Evolutionary conservation across 2,797 vertebrate species (phyloP).

Genomic region (Bucorvus abyssinicus): DNA sequence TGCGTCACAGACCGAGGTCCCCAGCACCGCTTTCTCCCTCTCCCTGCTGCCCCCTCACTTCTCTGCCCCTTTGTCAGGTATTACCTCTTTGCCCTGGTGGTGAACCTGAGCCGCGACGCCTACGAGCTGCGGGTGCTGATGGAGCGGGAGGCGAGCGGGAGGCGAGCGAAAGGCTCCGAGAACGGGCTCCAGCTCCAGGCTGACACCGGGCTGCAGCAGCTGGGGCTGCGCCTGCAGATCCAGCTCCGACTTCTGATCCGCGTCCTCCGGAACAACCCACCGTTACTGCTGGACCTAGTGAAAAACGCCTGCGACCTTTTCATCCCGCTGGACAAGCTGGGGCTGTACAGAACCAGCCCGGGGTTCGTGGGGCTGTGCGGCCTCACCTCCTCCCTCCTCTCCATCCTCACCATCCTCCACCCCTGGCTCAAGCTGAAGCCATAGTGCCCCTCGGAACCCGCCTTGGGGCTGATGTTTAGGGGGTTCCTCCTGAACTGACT

Average conservation of each 20-base stretch:
- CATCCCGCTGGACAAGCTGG: conserved; percentile 86
- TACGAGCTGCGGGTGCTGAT: conserved; percentile 86
- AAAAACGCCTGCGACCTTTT: conserved; percentile 86
- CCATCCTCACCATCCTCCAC: conserved; percentile 84
- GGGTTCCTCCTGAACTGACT: too few species aligned
- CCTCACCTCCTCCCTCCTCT: conserved; percentile 87
- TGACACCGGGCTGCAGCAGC: not conserved
- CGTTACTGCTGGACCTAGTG: conserved; percentile 86
- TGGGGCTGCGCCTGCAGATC: conserved; percentile 55
- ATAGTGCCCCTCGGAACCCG: conserved; percentile 41
- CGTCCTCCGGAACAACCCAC: conserved; percentile 85
- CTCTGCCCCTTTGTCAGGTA: conserved; percentile 76
- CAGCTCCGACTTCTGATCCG: conserved; percentile 75
- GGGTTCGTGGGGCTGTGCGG: conserved; percentile 89
- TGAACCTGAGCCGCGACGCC: conserved; percentile 87
- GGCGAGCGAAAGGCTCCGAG: not conserved
- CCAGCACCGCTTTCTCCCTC: not conserved
- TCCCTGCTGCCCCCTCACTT: not conserved
- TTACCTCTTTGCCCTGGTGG: conserved; percentile 89
- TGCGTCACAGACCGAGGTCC: too few species aligned
- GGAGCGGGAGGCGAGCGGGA: conserved; percentile 76
- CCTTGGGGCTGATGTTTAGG: not conserved
- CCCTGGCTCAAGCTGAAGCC: conserved; percentile 95
- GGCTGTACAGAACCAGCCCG: conserved; percentile 76
- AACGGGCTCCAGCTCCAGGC: not conserved